phyloP scores from a whole-genome alignment of 2,888 invertebrate genomes.

The Rhorus exstirpatorius region DNA sequence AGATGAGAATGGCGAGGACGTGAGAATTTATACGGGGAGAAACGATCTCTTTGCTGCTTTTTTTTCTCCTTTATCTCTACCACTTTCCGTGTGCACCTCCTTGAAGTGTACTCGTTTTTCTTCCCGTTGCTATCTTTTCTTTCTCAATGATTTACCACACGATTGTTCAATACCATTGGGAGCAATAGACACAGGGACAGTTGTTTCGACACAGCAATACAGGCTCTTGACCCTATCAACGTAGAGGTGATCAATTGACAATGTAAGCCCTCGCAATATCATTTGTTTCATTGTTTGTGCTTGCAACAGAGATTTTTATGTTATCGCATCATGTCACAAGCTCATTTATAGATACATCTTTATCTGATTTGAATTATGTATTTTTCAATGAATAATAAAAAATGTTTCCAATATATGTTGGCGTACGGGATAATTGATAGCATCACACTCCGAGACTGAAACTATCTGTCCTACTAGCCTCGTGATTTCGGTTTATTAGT shows the following conservation, averaged over 20 bases:
- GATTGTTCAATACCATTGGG: conserved; percentile 32
- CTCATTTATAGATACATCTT: too few species aligned
- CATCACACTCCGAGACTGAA: too few species aligned
- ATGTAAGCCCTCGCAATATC: too few species aligned
- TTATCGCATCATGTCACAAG: too few species aligned
- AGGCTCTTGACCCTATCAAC: neutral
- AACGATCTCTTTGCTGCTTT: conserved; percentile 61
- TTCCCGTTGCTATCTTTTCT: conserved; percentile 24
- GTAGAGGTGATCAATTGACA: neutral
- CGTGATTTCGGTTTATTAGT: too few species aligned
- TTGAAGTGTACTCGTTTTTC: conserved; percentile 22
- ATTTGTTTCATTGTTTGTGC: too few species aligned
- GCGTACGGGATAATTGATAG: too few species aligned
- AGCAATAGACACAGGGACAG: neutral
- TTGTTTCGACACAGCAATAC: neutral
- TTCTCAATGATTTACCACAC: conserved; percentile 57
- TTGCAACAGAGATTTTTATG: too few species aligned
- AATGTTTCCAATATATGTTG: too few species aligned
- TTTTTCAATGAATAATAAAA: too few species aligned
- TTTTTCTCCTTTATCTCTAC: conserved; percentile 5
- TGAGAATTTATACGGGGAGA: conserved; percentile 74
- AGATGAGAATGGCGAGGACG: conserved; percentile 73
- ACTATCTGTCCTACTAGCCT: too few species aligned
- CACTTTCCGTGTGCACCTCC: conserved; percentile 11
- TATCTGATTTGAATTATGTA: too few species aligned